Evolutionary conservation across 2,113 vertebrate genomes (phyloP).

Genomic region (Haemorhous mexicanus): DNA sequence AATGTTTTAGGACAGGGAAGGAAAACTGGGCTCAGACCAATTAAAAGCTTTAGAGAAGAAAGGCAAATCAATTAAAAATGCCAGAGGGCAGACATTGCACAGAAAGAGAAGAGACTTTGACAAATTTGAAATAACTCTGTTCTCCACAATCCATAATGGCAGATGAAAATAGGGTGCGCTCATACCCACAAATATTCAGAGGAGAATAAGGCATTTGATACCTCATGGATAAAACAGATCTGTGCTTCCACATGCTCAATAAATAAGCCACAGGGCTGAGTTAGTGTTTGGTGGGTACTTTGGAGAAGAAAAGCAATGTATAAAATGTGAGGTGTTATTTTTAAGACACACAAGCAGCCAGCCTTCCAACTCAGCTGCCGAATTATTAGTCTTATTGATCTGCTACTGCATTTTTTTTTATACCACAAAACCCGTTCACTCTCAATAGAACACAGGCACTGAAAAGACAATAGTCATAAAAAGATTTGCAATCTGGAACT

Average conservation of each 20-base stretch:
- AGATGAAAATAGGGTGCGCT: not conserved
- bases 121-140: not conserved
- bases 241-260: not conserved
- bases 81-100: not conserved
- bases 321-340: constrained; percentile 17
- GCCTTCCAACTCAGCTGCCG: constrained; percentile 43
- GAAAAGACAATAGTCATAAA: not conserved
- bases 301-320: not conserved
- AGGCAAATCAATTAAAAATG: constrained; percentile 43
- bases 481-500: not conserved
- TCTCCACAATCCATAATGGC: not conserved
- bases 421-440: not conserved
- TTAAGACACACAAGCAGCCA: constrained; percentile 5
- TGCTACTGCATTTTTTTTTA: constrained; percentile 15
- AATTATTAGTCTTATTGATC: constrained; percentile 53
- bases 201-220: not conserved
- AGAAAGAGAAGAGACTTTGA: not conserved
- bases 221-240: not conserved
- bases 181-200: not conserved
- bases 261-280: not conserved
- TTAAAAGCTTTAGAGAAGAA: constrained; percentile 30
- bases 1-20: not conserved
- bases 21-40: not conserved
- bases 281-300: not conserved
- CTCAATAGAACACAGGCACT: not conserved